Evolutionary conservation across 2,113 vertebrate genomes (phyloP).

Genomic region (Bubo bubo): DNA sequence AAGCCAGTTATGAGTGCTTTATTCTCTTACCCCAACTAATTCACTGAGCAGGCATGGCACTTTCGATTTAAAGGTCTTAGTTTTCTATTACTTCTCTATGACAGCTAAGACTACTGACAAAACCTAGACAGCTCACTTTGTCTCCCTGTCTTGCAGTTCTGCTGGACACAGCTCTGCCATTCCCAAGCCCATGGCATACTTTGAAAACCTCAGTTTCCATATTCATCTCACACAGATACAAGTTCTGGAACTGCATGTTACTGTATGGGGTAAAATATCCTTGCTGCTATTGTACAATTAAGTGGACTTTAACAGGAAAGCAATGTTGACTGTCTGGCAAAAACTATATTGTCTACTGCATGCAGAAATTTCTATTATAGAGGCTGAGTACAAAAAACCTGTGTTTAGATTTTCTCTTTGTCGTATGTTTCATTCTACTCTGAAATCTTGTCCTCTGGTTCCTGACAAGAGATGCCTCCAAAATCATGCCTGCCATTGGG

Average conservation of each 20-base stretch:
- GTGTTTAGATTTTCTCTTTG: neutral
- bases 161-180: neutral
- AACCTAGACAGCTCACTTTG: neutral
- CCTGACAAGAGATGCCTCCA: neutral
- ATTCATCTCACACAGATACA: neutral
- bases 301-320: neutral
- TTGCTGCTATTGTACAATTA: neutral
- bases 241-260: neutral
- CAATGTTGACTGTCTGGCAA: fast-evolving
- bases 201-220: neutral
- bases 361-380: neutral
- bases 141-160: neutral
- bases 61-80: neutral
- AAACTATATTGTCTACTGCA: fast-evolving
- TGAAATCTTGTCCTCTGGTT: neutral
- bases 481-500: neutral
- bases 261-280: neutral
- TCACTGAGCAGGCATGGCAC: neutral
- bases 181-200: neutral
- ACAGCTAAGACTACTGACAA: neutral
- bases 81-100: neutral
- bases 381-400: neutral
- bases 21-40: neutral
- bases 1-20: neutral
- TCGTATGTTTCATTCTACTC: fast-evolving